Conservation (phyloP, 92 coral and sea anemone species). For the Paramuricea clavata region DNA sequence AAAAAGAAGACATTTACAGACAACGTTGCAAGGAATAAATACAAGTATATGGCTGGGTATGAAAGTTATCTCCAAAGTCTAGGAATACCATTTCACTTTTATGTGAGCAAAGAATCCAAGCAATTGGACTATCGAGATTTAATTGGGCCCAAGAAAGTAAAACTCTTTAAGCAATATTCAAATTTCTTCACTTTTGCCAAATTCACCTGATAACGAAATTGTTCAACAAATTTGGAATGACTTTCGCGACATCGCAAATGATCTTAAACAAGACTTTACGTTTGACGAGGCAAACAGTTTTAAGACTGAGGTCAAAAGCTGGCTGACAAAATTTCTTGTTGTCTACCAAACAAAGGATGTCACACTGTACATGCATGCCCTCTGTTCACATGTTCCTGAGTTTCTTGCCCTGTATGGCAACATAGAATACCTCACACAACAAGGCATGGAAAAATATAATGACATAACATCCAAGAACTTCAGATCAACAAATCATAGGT, state of each 20-base stretch:
- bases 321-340: background rate
- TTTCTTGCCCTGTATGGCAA: constrained; percentile 49
- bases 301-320: background rate
- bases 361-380: constrained; percentile 37
- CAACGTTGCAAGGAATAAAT: constrained; percentile 44
- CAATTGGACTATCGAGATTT: constrained; percentile 65
- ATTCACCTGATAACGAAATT: constrained; percentile 35
- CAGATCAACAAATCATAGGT: constrained; percentile 62
- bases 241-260: constrained; percentile 55
- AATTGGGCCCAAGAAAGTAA: constrained; percentile 76
- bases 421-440: constrained; percentile 52
- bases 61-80: constrained; percentile 49
- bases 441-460: constrained; percentile 69
- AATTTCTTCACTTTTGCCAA: constrained; percentile 63
- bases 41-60: constrained; percentile 75
- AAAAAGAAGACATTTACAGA: constrained; percentile 28
- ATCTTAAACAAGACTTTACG: constrained; percentile 58
- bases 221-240: constrained; percentile 61
- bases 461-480: constrained; percentile 58
- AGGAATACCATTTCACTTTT: constrained; percentile 66
- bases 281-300: constrained; percentile 39
- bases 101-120: constrained; percentile 55
- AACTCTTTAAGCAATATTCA: constrained; percentile 55
- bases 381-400: constrained; percentile 37
- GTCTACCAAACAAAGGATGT: background rate